These are phyloP conservation scores for Parotia lawesii DNA, from an alignment of 2,113 vertebrate species.

Conservation along the genomic window DNA sequence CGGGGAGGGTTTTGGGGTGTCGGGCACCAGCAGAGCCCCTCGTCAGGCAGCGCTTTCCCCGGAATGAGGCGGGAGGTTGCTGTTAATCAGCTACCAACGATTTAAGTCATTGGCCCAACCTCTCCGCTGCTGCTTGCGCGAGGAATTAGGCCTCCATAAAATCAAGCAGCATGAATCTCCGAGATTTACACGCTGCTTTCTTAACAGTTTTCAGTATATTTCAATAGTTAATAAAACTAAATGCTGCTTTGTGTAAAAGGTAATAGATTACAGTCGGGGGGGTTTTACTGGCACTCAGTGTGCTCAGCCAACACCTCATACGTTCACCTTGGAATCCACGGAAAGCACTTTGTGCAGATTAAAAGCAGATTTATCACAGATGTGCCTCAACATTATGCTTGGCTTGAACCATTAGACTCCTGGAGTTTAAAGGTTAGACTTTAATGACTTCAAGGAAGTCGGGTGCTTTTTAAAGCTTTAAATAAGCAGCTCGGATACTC, in stretches of 20 bases:
- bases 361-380: slow-evolving; percentile 44
- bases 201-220: background rate
- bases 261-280: slow-evolving; percentile 5
- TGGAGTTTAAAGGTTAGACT: slow-evolving; percentile 57
- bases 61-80: background rate
- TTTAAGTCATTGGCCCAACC: background rate
- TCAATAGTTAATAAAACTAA: slow-evolving; percentile 60
- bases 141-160: background rate
- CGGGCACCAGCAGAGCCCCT: background rate
- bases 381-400: background rate
- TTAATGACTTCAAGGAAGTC: slow-evolving; percentile 60
- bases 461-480: slow-evolving; percentile 12
- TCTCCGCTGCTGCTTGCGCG: background rate
- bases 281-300: slow-evolving; percentile 6
- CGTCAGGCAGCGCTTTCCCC: background rate
- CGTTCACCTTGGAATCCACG: background rate
- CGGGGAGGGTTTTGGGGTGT: accelerated
- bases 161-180: background rate
- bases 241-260: slow-evolving; percentile 29
- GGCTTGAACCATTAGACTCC: slow-evolving; percentile 54
- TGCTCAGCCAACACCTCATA: slow-evolving; percentile 3
- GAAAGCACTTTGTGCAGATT: slow-evolving; percentile 19
- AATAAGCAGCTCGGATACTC: background rate
- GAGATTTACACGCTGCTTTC: slow-evolving; percentile 12
- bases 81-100: background rate